Conservation (phyloP, 1,140 invertebrate species). For the Contarinia nasturtii region DNA sequence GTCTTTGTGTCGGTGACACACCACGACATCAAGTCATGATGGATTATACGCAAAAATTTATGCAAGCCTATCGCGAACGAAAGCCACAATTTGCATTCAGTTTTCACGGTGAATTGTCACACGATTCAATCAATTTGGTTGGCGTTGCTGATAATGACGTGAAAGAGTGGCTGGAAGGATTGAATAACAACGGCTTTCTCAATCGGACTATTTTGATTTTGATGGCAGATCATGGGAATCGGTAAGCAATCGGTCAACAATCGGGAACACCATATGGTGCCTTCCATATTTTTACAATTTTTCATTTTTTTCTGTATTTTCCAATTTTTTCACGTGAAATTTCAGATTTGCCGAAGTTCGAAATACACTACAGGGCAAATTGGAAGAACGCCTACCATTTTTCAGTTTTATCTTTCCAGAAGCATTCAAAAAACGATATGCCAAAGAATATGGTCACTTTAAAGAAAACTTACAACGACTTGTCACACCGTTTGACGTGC, state of each 20-base stretch:
- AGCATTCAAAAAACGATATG: slow-evolving; percentile 38
- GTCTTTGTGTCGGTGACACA: slow-evolving; percentile 56
- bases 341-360: slow-evolving; percentile 66
- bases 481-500: slow-evolving; percentile 64
- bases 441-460: slow-evolving; percentile 42
- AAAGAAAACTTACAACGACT: slow-evolving; percentile 44
- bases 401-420: slow-evolving; percentile 61
- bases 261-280: no score
- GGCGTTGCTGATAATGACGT: slow-evolving; percentile 55
- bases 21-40: slow-evolving; percentile 53
- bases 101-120: slow-evolving; percentile 77
- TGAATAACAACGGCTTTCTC: slow-evolving; percentile 37
- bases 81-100: slow-evolving; percentile 63
- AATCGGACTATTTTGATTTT: slow-evolving; percentile 66
- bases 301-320: no score
- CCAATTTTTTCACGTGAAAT: no score
- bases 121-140: slow-evolving; percentile 66
- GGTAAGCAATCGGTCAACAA: slow-evolving; percentile 29
- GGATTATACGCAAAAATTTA: slow-evolving; percentile 41
- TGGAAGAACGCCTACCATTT: slow-evolving; percentile 74
- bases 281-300: no score
- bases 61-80: slow-evolving; percentile 30
- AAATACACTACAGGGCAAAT: slow-evolving; percentile 70
- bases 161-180: slow-evolving; percentile 36
- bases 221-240: slow-evolving; percentile 78